Base-by-base conservation (phyloP, 2,797 vertebrate genomes). In the Calcarius lapponicus region DNA sequence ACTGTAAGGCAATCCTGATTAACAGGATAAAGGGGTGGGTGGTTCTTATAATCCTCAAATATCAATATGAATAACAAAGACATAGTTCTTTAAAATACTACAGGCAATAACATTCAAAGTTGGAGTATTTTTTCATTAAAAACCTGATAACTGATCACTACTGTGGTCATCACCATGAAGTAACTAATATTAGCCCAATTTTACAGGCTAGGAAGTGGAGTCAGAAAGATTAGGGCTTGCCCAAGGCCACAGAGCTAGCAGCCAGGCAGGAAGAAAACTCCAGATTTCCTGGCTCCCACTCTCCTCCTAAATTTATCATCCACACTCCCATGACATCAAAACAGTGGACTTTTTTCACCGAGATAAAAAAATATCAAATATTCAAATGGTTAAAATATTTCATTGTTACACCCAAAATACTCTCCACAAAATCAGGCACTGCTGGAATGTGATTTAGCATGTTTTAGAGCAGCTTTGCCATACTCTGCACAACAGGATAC, bases 221-320 rank as follows among this genome's bases (percentile, higher is more conserved):
- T 92, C 18, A 5, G 86, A 93, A 93, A 92, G 80, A 93, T 92
- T 93, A 93, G 83, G 86, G n/a, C 74, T 92, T 88, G 73, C 70
- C 57, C 82, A 96, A 94, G 89, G 81, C 80, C 65, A 56, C 62
- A 66, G 58, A 90, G 43, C 56, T 66, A 91, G 48, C 60, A 81
- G 76, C 54, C 64, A 93, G 53, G 45, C 88, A 91, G 88, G 88
- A 93, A 93, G 74, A 96, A 85, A 92, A 84, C 88, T 88, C 90
- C 88, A 88, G 88, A 94, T 95, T 93, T 96, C 92, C 93, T 93
- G 95, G 24, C 91, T 94, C 40, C 56, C 60, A 70, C 48, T 81
- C 66, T 90, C 54, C 66, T 86, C 66, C 82, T 90, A 93, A 81
- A 94, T 88, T 93, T 65, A 73, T 90, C 91, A 84, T 73, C 80